Base-by-base conservation (phyloP, 2,113 vertebrate genomes). In the Dipodomys spectabilis region DNA sequence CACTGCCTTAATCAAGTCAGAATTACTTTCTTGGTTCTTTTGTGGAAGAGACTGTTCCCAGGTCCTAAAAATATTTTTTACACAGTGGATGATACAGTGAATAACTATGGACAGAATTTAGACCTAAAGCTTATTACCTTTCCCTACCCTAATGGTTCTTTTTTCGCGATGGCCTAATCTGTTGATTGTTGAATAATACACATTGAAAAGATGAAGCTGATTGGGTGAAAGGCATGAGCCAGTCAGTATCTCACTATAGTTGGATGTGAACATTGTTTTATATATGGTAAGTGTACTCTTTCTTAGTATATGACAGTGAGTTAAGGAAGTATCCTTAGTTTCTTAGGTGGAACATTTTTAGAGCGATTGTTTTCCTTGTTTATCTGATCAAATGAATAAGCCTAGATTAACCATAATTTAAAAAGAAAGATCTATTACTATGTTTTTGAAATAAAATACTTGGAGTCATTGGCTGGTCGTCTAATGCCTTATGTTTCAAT, bases 221-320 rank as follows among this genome's bases (percentile, higher is more conserved):
- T 83, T 83, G 64, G 25, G 68, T 92, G 68, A 49, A 13, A 69
- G 39, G 15, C 44, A 1, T 84, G 57, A 78, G 73, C 39, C 57
- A 89, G 7, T 73, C 30, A 39, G 39, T 0, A 45, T 78, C 64
- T 69, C 80, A 82, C 39, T 86, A n/a, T 64, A 79, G 53, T 12
- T 93, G 68, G 12, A 68, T 81, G 35, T 92, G 84, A 79, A 64
- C 69, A 85, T 92, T 9, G 60, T 84, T 93, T 94, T 28, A 57
- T 23, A 86, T 18, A 30, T 28, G 19, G 7, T 16, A 30, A 23
- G 10, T 12, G 9, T 89, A 60, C 19, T 79, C 7, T 90, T 0
- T 91, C 49, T 49, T 22, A 64, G 62, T 15, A 4, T 39, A 7
- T 80, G 67, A 35, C 32, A 69, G 45, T 69, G 35, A 88, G 28